These are phyloP conservation scores for Tachina fera DNA, from an alignment of 2,888 invertebrate species.

Conservation along the genomic window DNA sequence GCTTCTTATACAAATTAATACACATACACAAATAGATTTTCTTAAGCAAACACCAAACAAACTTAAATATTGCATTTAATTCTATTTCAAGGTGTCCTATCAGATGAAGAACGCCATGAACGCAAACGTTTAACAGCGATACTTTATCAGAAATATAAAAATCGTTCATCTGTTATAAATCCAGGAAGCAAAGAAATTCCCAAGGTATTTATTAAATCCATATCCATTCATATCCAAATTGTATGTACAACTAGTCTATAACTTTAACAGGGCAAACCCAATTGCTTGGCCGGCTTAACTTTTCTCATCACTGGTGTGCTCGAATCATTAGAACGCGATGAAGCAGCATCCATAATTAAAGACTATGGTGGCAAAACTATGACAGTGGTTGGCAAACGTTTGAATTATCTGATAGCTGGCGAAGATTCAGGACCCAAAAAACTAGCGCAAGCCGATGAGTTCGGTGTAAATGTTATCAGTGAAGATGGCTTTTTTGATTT, in stretches of 20 bases:
- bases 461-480: constrained; percentile 88
- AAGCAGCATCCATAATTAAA: constrained; percentile 88
- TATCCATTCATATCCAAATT: background rate
- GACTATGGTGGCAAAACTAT: constrained; percentile 92
- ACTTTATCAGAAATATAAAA: constrained; percentile 90
- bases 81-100: constrained; percentile 75
- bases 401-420: constrained; percentile 92
- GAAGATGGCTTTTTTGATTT: constrained; percentile 93
- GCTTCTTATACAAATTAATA: too few relatives aligned
- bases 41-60: too few relatives aligned
- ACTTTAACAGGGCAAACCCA: constrained; percentile 86
- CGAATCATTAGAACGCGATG: constrained; percentile 93
- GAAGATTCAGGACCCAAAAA: constrained; percentile 94
- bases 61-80: background rate
- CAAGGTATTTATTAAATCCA: constrained; percentile 84
- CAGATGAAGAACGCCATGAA: constrained; percentile 88
- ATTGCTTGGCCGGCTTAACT: constrained; percentile 88
- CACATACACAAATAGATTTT: too few relatives aligned
- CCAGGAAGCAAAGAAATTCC: constrained; percentile 93
- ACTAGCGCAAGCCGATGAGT: constrained; percentile 88
- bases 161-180: constrained; percentile 91
- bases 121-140: constrained; percentile 86
- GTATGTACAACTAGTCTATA: background rate
- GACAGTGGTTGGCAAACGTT: constrained; percentile 89
- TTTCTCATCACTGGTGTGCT: constrained; percentile 93